phyloP scores from a whole-genome alignment of 2,888 invertebrate species.

The Limnephilus rhombicus region DNA sequence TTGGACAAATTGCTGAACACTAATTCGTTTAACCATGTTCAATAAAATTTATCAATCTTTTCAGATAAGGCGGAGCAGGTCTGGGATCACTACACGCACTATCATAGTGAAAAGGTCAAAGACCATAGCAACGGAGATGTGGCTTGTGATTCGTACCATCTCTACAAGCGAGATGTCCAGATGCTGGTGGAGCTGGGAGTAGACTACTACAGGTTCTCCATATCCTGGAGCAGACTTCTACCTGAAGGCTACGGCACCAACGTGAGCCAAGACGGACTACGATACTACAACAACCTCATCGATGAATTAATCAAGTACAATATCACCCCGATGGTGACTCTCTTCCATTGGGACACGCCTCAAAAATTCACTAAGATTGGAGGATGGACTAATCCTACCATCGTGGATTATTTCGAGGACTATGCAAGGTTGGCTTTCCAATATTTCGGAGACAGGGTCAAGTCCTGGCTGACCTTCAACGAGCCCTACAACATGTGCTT shows the following conservation, averaged over 20 bases:
- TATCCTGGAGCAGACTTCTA: constrained; percentile 84
- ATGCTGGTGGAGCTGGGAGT: constrained; percentile 78
- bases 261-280: constrained; percentile 73
- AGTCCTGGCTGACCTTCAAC: constrained; percentile 82
- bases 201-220: constrained; percentile 79
- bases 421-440: constrained; percentile 78
- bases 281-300: constrained; percentile 82
- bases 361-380: constrained; percentile 68
- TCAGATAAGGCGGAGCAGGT: constrained; percentile 82
- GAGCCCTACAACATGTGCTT: constrained; percentile 78
- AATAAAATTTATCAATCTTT: constrained; percentile 43
- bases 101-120: constrained; percentile 74
- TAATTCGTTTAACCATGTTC: background rate
- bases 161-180: constrained; percentile 79
- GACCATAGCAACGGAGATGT: constrained; percentile 80
- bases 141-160: constrained; percentile 83
- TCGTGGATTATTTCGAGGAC: constrained; percentile 80
- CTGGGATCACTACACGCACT: constrained; percentile 83
- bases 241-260: constrained; percentile 78
- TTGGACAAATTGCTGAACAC: no score
- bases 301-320: constrained; percentile 75
- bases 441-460: constrained; percentile 75
- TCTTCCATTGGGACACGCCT: constrained; percentile 84
- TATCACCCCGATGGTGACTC: constrained; percentile 81
- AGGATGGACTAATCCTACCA: constrained; percentile 81